Evolutionary conservation across 2,113 vertebrate genomes (phyloP), one percentile per base, ranked within the genome.

Genomic region (Psittacara wagleri): DNA sequence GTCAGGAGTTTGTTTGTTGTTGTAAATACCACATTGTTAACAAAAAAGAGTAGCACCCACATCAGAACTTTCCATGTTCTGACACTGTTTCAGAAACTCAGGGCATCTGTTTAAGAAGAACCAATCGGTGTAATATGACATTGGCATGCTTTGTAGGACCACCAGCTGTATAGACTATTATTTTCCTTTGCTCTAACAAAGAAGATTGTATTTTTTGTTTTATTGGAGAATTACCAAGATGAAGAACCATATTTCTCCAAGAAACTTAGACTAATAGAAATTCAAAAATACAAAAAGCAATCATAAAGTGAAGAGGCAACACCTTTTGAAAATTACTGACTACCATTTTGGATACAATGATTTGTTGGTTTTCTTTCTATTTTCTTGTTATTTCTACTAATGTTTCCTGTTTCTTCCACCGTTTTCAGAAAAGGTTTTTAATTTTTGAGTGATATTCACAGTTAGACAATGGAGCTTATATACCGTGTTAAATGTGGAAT

Each of bases 1-100:
- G 86, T 98, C 99, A 33, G 98, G 99, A 48, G 97, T 97, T 77
- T 99, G 98, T 83, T 86, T 95, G 80, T 96, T 99, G 68, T 90
- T 99, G 48, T 99, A 98, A 98, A 87, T 81, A 52, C 61, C 49
- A 18, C 43, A 19, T 78, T 24, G 7, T 46, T 82, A 78, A 41
- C 51, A 68, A 46, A 93, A 93, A 91, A 82, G 59, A 46, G 66
- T 91, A 83, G 91, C 61, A 94, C 81, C 17, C 52, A 92, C 33
- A 54, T 87, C 88, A 78, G 57, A 88, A 92, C 55, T 74, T 81
- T 37, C 7, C 63, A 6, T 74, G 44, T 86, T 93, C 55, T 74
- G 27, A 18, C 62, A 41, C 28, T 74, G 67, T 88, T 85, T 92
- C 95, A 83, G 83, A 82, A 33, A 28, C 39, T 83, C 46, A 19